Conservation (phyloP, 2,797 vertebrate species). For the Agapornis canus region DNA sequence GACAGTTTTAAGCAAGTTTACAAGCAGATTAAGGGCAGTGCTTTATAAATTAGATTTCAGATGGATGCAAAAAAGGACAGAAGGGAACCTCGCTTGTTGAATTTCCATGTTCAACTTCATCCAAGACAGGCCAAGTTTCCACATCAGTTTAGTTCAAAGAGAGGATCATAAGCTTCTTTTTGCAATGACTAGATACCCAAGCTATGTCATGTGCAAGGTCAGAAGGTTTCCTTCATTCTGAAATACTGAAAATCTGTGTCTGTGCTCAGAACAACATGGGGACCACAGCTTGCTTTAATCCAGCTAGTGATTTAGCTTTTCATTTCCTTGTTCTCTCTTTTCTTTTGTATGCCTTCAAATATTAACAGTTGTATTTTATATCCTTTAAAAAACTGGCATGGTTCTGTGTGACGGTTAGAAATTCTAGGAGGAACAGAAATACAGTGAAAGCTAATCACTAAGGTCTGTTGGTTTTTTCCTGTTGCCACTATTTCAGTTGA, state of each 20-base stretch:
- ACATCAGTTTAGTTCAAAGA: not conserved
- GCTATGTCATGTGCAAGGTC: not conserved
- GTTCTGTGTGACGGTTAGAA: not conserved
- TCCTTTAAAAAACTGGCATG: not conserved
- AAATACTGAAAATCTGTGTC: not conserved
- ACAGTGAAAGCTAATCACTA: not conserved
- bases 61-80: not conserved
- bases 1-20: not conserved
- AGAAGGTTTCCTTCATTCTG: conserved; percentile 18
- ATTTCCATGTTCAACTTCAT: not conserved
- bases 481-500: not conserved
- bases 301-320: not conserved
- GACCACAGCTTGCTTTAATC: not conserved
- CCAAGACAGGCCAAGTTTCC: not conserved
- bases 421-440: not conserved
- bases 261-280: not conserved
- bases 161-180: not conserved
- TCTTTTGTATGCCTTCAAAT: not conserved
- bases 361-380: not conserved
- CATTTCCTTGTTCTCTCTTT: not conserved
- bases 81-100: not conserved
- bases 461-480: not conserved
- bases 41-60: not conserved
- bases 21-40: not conserved
- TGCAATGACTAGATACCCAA: not conserved